Base-by-base conservation (phyloP, 2,797 vertebrate species). In the Rhincodon typus region DNA sequence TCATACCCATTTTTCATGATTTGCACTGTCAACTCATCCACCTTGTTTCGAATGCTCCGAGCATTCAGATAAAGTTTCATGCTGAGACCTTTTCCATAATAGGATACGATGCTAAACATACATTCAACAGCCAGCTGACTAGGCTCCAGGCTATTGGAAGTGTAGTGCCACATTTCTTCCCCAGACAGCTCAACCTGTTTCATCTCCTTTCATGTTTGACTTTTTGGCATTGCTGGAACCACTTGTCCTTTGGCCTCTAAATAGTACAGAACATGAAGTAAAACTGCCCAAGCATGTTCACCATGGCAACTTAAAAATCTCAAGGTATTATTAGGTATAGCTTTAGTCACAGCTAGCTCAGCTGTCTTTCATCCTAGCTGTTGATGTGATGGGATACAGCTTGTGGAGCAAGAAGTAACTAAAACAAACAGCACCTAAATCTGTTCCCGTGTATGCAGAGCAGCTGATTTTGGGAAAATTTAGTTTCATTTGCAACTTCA, bases 231-330 rank as follows among this genome's bases (percentile, higher is more conserved):
- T 21, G 57, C 34, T 62, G 66, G 30, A 91, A n/a, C 88, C 57
- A 91, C 88, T 34, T 91, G 57, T 17, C n/a, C 34, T 34, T 23
- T 17, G 19, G 6, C 17, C 17, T 62, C 27, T 66, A 19, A 17
- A 66, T 57, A 57, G 38, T 34, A 91, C 66, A 91, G 57, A 21
- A 91, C 34, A 46, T 10, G 19, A 34, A 67, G 57, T n/a, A 38
- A 91, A 91, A 38, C 57, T 91, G 57, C 4, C 34, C 21, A 2
- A 34, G 62, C 19, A 3, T 5, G n/a, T 66, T 66, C 23, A 17
- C 88, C 30, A 91, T 21, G 88, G 34, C 88, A 91, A 91, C 57
- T n/a, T 66, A 66, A 91, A 67, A 91, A 34, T n/a, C 88, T 66
- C 19, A n/a, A 57, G 86, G 88, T 21, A 19, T 67, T 91, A n/a